Conservation (phyloP, 2,113 vertebrate species). For the Dolichallabes microphthalmus region DNA sequence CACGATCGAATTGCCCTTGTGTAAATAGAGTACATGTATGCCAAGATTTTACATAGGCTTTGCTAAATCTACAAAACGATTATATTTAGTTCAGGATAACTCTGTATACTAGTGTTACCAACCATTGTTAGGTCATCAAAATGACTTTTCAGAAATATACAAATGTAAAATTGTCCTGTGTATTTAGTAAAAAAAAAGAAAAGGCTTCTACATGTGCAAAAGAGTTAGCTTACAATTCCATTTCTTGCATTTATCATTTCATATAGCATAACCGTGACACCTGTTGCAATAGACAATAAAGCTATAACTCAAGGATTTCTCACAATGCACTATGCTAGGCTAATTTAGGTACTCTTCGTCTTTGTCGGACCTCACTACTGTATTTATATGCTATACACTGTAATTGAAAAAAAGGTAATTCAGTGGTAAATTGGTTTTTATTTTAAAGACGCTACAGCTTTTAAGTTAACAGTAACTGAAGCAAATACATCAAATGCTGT, state of each 20-base stretch:
- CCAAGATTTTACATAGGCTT: not conserved
- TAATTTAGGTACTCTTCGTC: not conserved
- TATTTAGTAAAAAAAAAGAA: not conserved
- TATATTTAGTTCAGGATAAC: not conserved
- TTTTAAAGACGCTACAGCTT: not conserved
- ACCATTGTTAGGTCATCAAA: not conserved
- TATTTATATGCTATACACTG: not conserved
- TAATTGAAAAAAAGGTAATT: not conserved
- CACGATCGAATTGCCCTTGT: constrained; percentile 39
- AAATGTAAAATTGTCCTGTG: not conserved
- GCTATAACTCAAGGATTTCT: constrained; percentile 15
- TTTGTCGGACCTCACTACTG: not conserved
- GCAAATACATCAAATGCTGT: not conserved
- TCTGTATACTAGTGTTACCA: not conserved
- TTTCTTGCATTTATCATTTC: not conserved
- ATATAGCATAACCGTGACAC: not conserved
- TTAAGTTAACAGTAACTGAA: not conserved
- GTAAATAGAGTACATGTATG: constrained; percentile 12
- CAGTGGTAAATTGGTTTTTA: not conserved
- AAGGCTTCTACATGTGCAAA: not conserved
- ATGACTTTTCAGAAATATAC: not conserved
- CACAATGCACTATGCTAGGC: not conserved
- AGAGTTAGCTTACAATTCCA: not conserved
- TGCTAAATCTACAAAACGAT: not conserved
- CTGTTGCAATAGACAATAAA: not conserved